Base-by-base conservation (phyloP, 2,797 vertebrate species). In the Coreius guichenoti region DNA sequence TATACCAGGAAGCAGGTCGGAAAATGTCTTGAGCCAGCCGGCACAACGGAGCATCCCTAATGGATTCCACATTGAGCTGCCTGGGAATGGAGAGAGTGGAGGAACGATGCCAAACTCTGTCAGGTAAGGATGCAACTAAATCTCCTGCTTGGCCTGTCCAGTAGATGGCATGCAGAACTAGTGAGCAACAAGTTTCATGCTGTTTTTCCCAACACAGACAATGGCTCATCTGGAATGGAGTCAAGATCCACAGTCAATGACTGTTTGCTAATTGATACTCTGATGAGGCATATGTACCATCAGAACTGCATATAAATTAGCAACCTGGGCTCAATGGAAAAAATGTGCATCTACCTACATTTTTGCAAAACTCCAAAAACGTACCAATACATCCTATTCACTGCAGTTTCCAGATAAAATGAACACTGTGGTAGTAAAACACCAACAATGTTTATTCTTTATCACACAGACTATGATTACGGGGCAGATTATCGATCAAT, bases 1-100 rank as follows among this genome's bases (percentile, higher is more conserved):
- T 61, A 98, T 99, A 89, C 96, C 97, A 19, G 96, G 97, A 88
- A 99, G 97, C 95, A 96, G 96, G 89, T 99, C 98, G 0, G 98
- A 99, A 93, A 98, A 97, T 0, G 96, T 98, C 83, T 94, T 99
- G 91, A 98, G 97, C 88, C 94, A 95, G 74, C 92, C 96, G 17
- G 95, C 96, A 67, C 92, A 97, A 90, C 96, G 96, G 86, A 94
- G 91, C 36, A 91, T 98, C 88, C 96, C 96, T 11, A 99, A 99
- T 26, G 98, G 98, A 51, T 98, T 97, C 94, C 97, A 98, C 0
- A 85, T 89, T 65, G 94, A 94, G 65, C 69, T 92, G 81, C 95
- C 95, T 3, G 93, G 92, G 26, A 89, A 92, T 0, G 89, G 92
- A 31, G 96, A 97, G 54, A 95, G 94, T 14, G 89, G 94, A 0